Base-by-base conservation (phyloP, 1,140 invertebrate genomes). In the Caligus rogercresseyi region DNA sequence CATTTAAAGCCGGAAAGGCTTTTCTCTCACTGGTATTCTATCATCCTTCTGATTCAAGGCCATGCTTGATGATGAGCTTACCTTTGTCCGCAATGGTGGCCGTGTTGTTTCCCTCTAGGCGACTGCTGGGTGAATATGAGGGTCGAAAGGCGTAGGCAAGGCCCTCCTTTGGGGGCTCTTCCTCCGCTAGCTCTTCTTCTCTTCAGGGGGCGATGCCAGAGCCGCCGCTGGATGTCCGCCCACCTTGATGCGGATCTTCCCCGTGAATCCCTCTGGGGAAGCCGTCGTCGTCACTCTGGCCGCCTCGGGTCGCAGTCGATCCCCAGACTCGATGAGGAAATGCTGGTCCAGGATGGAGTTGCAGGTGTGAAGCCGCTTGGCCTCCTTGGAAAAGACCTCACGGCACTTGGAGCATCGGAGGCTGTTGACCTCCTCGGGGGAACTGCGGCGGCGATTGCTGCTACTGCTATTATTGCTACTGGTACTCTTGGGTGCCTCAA, bases 341-440 rank as follows among this genome's bases (percentile, higher is more conserved):
- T 56, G 52, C 11, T 56, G 51, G 25, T 63, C 61, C n/a, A 63
- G 54, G 19, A 56, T 63, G 16, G 61, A 63, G 31, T 63, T 63
- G 52, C 61, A 63, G 14, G 61, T 63, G 53, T 63, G 61, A 20
- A 63, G 61, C 20, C 25, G 21, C 24, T 26, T 56, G 18, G 61
- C 61, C 24, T 63, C 61, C 18, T 55, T 54, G 1, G 61, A 63
- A 26, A 57, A 63, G 14, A 54, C 61, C 53, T 56, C 61, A 15
- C 52, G 16, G 52, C 61, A 63, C 23, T 55, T 63, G 14, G 43
- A 54, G 23, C 61, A 63, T 26, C 18, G 15, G 54, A 26, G 18
- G 3, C 16, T 13, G 24, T n/a, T 16, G 16, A n/a, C n/a, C 31
- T 62, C 24, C 43, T 21, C 31, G 15, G 18, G 31, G 15, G 60